Conservation (phyloP, 2,888 invertebrate genomes). For the Calameuta idolon region DNA sequence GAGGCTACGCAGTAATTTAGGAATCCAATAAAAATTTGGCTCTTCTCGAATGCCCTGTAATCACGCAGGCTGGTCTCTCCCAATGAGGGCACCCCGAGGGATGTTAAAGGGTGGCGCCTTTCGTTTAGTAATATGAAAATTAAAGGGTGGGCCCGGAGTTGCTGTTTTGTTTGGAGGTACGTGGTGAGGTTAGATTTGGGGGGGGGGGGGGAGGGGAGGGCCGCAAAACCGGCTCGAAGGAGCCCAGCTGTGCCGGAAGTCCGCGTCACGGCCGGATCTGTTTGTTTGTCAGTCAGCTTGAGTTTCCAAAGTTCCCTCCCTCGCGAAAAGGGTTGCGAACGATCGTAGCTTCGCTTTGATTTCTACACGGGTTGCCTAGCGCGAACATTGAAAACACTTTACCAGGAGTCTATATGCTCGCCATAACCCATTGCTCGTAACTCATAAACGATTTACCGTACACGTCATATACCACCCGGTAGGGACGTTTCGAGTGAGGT, state of each 20-base stretch:
- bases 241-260: conserved; percentile 42
- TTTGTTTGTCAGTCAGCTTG: conserved; percentile 8
- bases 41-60: conserved; percentile 45
- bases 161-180: conserved; percentile 4
- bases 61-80: conserved; percentile 32
- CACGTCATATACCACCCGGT: too few relatives aligned
- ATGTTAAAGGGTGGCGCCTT: conserved; percentile 12
- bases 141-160: conserved; percentile 24
- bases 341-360: too few relatives aligned
- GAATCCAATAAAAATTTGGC: conserved; percentile 46
- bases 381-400: too few relatives aligned
- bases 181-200: conserved; percentile 9
- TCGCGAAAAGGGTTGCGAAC: too few relatives aligned
- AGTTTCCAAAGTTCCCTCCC: conserved; percentile 12
- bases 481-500: too few relatives aligned
- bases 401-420: too few relatives aligned
- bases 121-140: conserved; percentile 32
- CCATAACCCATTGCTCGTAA: too few relatives aligned
- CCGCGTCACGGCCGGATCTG: conserved; percentile 12
- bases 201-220: too few relatives aligned
- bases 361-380: too few relatives aligned
- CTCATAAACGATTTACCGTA: too few relatives aligned
- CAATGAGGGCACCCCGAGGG: conserved; percentile 4
- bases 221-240: conserved; percentile 22
- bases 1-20: conserved; percentile 25